These are phyloP conservation scores for Halcyon leucocephala DNA, from an alignment of 2,797 vertebrate species.

Conservation along the genomic window DNA sequence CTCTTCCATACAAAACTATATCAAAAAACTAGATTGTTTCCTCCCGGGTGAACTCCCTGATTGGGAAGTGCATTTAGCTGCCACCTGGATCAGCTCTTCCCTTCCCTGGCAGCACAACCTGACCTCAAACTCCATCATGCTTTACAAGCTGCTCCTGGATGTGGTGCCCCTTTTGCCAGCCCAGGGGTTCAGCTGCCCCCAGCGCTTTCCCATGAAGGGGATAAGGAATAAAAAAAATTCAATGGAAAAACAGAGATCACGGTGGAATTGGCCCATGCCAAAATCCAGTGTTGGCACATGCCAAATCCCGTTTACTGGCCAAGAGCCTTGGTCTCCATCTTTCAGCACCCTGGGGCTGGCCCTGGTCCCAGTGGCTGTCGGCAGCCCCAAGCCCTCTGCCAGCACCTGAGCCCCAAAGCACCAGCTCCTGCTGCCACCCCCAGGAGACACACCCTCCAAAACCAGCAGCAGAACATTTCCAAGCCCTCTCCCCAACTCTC, in stretches of 20 bases:
- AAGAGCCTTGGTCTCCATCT: too few relatives aligned
- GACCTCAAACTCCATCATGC: not conserved
- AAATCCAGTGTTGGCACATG: not conserved
- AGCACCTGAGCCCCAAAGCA: accelerated
- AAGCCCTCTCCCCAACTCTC: not conserved
- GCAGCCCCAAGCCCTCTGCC: not conserved
- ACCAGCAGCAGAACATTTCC: not conserved
- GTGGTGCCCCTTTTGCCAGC: not conserved
- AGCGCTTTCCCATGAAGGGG: accelerated
- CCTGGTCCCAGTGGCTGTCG: accelerated
- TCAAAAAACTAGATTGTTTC: not conserved
- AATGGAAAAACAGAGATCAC: not conserved
- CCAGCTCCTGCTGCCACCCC: not conserved
- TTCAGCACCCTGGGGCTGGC: accelerated
- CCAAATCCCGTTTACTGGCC: not conserved
- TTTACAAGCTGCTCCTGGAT: not conserved
- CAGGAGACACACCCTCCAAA: not conserved
- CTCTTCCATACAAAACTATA: too few relatives aligned
- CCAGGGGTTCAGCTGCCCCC: not conserved
- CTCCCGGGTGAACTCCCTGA: not conserved
- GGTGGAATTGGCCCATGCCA: not conserved
- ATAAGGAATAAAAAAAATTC: not conserved
- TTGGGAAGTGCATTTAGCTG: not conserved
- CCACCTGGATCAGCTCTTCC: not conserved
- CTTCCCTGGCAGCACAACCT: accelerated